Conservation (phyloP, 2,888 invertebrate species). For the Mesorhabditis spiculigera region DNA sequence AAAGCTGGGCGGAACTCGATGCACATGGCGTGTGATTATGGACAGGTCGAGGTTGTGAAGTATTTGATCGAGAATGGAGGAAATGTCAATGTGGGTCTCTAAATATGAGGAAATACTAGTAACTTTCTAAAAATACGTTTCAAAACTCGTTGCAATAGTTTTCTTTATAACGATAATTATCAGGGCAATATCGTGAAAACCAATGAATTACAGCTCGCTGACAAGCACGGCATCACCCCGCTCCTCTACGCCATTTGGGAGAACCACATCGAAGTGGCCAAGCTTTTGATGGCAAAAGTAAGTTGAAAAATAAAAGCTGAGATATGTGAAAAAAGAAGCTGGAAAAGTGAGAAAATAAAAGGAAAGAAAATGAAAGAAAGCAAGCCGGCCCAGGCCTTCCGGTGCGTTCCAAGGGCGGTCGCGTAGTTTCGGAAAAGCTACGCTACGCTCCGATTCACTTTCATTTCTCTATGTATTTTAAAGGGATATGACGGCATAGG, state of each 20-base stretch:
- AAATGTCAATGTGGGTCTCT: constrained; percentile 83
- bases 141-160: not conserved
- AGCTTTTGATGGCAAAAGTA: constrained; percentile 80
- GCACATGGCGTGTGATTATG: constrained; percentile 90
- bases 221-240: constrained; percentile 91
- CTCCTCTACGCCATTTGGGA: constrained; percentile 94
- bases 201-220: constrained; percentile 71
- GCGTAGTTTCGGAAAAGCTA: no score
- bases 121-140: not conserved
- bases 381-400: no score
- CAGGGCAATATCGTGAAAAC: not conserved
- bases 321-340: not conserved
- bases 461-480: no score
- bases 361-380: no score
- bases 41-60: constrained; percentile 81
- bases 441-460: no score
- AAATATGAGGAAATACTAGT: no score
- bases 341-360: no score
- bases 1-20: constrained; percentile 86
- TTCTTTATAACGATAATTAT: not conserved
- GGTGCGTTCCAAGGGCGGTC: no score
- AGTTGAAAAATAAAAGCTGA: constrained; percentile 1
- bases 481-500: no score
- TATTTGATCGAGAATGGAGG: constrained; percentile 85
- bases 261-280: constrained; percentile 86